A percentile compares a stretch with the other conserved stretches of the same genome.
phyloP scores from a whole-genome alignment of 2,113 vertebrate species.

The Lanius collurio region DNA sequence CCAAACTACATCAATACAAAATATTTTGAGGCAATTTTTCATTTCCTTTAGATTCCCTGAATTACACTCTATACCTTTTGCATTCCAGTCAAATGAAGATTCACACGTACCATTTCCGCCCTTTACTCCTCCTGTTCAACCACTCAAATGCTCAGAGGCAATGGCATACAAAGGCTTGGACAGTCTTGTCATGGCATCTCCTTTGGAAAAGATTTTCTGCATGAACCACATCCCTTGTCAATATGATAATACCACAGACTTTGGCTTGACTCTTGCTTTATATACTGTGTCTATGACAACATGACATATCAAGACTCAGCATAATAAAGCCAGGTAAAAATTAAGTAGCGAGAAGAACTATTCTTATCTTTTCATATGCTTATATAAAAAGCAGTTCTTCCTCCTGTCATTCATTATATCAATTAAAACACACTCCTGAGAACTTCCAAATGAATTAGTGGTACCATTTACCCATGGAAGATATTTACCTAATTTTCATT shows the following conservation, averaged over 20 bases:
- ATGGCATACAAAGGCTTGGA: no score
- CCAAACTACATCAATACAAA: background rate
- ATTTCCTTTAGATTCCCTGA: background rate
- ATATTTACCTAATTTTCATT: background rate
- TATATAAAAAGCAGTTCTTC: background rate
- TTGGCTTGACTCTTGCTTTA: background rate
- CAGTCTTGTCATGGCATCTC: background rate
- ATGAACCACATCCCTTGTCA: background rate
- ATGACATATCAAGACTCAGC: background rate
- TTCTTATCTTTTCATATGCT: background rate
- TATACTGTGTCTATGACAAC: background rate
- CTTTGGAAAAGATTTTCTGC: background rate
- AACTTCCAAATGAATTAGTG: background rate
- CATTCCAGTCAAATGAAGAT: background rate
- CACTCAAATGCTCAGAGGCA: background rate
- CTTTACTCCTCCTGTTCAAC: background rate
- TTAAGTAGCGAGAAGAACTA: background rate
- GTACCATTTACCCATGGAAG: background rate
- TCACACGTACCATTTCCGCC: rapidly evolving
- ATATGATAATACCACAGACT: background rate
- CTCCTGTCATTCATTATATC: background rate
- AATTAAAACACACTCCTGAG: background rate
- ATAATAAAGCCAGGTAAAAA: background rate
- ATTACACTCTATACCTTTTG: background rate
- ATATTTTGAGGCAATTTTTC: background rate